Evolutionary conservation across 2,888 invertebrate species (phyloP), one percentile per base, ranked within the genome.

Genomic region (Sphaerophoria taeniata): DNA sequence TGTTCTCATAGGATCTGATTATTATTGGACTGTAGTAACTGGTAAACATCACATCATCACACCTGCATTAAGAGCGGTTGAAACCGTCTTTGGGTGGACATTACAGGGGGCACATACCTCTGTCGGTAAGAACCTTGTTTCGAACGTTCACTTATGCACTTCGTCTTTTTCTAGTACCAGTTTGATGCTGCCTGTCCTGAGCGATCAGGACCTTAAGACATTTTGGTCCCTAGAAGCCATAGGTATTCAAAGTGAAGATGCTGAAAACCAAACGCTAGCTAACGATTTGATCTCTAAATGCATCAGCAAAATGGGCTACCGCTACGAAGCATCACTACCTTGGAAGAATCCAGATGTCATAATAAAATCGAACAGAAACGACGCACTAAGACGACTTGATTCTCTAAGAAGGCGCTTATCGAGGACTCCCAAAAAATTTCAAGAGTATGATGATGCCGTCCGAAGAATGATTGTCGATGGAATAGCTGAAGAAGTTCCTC

Each of bases 21-120:
- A 31, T 39, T 65, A 73, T 6, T 45, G 45, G 53, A 34, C 45
- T 6, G 45, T 61, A n/a, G 67, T 61, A 9, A 53, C 61, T 6
- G 73, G 73, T 6, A 69, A 69, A 43, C 69, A 76, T 14, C 39
- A 34, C 14, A n/a, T 11, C 11, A 60, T 76, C 53, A 60, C 53
- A 7, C 14, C 34, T 33, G 31, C 16, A 9, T n/a, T 70, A 2
- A 67, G 77, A 45, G 70, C 70, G 6, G 77, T 77, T 4, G 61
- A 63, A 4, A 69, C 60, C n/a, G 69, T 69, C 4, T 69, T 75
- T 12, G 69, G 58, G 4, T 69, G 75, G 60, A 45, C 70, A 12
- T 0, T 77, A 7, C 63, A 63, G 14, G 61, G 63, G 34, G n/a
- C 51, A 6, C 14, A 56, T 39, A 24, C 24, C 24, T 47, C n/a